phyloP scores from a whole-genome alignment of 2,888 invertebrate species.

The Erynnis tages region DNA sequence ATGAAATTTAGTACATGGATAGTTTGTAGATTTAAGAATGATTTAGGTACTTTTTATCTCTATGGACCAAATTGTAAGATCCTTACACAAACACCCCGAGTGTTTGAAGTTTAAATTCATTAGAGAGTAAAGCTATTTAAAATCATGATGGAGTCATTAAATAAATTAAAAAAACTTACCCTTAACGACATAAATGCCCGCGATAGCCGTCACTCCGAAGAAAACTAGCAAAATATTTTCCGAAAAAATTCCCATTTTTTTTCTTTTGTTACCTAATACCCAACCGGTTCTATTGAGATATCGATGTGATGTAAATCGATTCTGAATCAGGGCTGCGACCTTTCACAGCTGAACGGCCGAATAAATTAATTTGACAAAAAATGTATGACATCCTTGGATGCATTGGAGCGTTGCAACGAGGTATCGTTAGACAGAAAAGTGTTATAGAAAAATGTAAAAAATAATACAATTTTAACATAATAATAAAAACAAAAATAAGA shows the following conservation, averaged over 20 bases:
- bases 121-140: too few relatives aligned
- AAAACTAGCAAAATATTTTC: slow-evolving; percentile 37
- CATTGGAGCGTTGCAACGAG: slow-evolving; percentile 44
- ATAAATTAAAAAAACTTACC: slow-evolving; percentile 49
- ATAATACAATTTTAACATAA: too few relatives aligned
- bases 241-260: slow-evolving; percentile 17
- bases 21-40: too few relatives aligned
- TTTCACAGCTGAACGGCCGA: slow-evolving; percentile 48
- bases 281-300: slow-evolving; percentile 27
- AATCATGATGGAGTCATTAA: too few relatives aligned
- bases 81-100: too few relatives aligned
- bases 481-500: too few relatives aligned
- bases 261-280: not conserved
- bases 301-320: slow-evolving; percentile 24
- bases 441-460: not conserved
- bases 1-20: too few relatives aligned
- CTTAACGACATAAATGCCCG: slow-evolving; percentile 55
- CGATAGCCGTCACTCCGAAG: slow-evolving; percentile 40
- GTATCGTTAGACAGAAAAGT: slow-evolving; percentile 2
- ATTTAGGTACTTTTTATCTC: too few relatives aligned
- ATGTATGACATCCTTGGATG: slow-evolving; percentile 69
- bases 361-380: slow-evolving; percentile 49
- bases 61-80: too few relatives aligned
- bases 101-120: too few relatives aligned
- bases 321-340: slow-evolving; percentile 43